Percentiles rank a stretch among this genome's conserved stretches.
Conservation (phyloP, 1,140 invertebrate genomes). For the Papilio aristodemus region DNA sequence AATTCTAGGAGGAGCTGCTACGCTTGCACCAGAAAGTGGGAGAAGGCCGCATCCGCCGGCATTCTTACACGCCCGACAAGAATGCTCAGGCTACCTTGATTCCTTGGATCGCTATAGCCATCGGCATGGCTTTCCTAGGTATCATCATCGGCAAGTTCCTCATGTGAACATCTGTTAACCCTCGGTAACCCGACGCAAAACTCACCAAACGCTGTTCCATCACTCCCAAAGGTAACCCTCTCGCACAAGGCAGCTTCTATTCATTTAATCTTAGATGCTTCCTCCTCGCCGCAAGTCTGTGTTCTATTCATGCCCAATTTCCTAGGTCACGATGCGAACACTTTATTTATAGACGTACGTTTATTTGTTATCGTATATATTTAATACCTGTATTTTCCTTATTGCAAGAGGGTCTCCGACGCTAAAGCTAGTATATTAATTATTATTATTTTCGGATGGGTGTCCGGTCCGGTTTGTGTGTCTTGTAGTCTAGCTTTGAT, state of each 20-base stretch:
- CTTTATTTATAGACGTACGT: too few species aligned
- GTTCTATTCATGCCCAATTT: too few species aligned
- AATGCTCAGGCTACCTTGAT: constrained; percentile 73
- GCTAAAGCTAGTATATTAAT: constrained; percentile 21
- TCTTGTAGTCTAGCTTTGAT: constrained; percentile 31
- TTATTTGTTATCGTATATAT: constrained; percentile 12
- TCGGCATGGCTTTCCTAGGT: constrained; percentile 80
- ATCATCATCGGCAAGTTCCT: constrained; percentile 82
- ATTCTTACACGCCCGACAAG: constrained; percentile 75
- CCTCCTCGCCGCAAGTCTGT: constrained; percentile 18
- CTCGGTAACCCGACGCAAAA: constrained; percentile 54
- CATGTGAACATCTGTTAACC: constrained; percentile 75
- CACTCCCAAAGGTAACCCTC: constrained; percentile 79
- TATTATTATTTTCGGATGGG: neutral
- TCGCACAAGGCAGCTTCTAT: constrained; percentile 85
- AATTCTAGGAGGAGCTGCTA: constrained; percentile 80
- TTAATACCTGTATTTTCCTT: constrained; percentile 1
- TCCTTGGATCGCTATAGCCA: constrained; percentile 78
- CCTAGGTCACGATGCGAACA: too few species aligned
- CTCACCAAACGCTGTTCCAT: constrained; percentile 60
- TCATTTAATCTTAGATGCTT: constrained; percentile 33
- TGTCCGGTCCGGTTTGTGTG: constrained; percentile 24
- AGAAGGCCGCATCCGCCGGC: constrained; percentile 59
- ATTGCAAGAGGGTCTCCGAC: constrained; percentile 15
- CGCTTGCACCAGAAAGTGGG: constrained; percentile 73